These are phyloP conservation scores for Cyanoramphus novaezelandiae DNA, from an alignment of 2,113 vertebrate genomes.

Conservation along the genomic window DNA sequence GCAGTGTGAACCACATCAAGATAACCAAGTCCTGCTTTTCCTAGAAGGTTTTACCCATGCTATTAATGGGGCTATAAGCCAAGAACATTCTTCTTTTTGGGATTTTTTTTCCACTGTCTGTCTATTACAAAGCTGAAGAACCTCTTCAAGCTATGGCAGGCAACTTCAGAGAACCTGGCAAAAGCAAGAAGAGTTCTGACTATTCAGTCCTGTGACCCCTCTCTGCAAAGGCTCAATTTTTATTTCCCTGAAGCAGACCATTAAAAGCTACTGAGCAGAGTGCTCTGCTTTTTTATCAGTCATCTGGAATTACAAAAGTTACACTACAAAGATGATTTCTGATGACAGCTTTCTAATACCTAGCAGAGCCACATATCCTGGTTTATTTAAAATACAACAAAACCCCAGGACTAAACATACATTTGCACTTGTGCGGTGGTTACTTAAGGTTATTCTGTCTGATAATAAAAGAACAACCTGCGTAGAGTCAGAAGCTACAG, in stretches of 20 bases:
- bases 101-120: neutral
- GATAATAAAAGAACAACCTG: neutral
- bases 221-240: neutral
- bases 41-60: conserved; percentile 5
- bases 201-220: neutral
- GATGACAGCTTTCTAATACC: neutral
- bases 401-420: neutral
- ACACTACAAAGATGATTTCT: neutral
- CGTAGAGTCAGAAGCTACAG: neutral
- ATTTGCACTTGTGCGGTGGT: neutral
- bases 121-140: neutral
- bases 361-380: neutral
- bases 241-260: neutral
- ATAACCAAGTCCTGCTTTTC: neutral
- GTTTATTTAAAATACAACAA: neutral
- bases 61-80: neutral
- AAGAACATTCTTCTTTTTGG: neutral
- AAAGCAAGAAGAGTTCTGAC: neutral
- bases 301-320: neutral
- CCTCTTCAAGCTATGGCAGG: neutral
- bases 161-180: neutral
- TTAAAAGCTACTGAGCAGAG: neutral
- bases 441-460: neutral
- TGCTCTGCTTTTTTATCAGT: neutral
- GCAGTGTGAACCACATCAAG: neutral